These are phyloP conservation scores for Aphodius granarius DNA, from an alignment of 2,888 invertebrate genomes.

Conservation along the genomic window DNA sequence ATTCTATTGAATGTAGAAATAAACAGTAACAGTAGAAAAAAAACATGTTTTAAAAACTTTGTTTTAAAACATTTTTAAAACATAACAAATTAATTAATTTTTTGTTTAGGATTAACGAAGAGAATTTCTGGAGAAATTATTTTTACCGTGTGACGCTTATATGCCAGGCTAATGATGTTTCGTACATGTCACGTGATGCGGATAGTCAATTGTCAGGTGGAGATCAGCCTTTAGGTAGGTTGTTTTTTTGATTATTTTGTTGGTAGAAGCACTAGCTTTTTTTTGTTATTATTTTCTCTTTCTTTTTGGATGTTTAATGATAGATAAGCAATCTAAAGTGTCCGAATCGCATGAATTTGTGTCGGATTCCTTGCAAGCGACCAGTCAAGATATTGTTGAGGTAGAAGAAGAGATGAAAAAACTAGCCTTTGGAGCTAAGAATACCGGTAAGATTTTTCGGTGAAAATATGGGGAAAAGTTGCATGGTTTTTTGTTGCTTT, in stretches of 20 bases:
- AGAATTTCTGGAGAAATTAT: constrained; percentile 99
- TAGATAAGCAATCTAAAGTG: constrained; percentile 34
- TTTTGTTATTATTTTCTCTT: constrained; percentile 29
- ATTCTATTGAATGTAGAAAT: no score
- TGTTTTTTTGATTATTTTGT: constrained; percentile 18
- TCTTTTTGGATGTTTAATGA: constrained; percentile 37
- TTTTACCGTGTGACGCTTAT: constrained; percentile 99
- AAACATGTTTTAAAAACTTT: no score
- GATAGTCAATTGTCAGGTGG: constrained; percentile 46
- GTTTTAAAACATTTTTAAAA: no score
- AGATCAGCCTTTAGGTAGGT: constrained; percentile 49
- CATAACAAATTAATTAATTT: not conserved
- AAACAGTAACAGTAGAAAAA: no score
- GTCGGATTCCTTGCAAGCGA: constrained; percentile 72
- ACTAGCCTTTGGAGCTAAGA: constrained; percentile 60
- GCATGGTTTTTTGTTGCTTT: not conserved
- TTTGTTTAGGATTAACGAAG: constrained; percentile 81
- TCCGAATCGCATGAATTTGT: constrained; percentile 68
- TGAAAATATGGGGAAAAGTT: constrained; percentile 11
- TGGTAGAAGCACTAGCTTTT: constrained; percentile 9
- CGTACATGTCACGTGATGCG: constrained; percentile 52
- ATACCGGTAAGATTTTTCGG: constrained; percentile 56
- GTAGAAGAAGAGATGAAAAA: constrained; percentile 77
- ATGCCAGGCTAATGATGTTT: constrained; percentile 89
- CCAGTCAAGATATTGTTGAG: constrained; percentile 69